Evolutionary conservation across 2,113 vertebrate species (phyloP), one percentile per base, ranked within the genome.

Genomic region (Mustelus asterias): DNA sequence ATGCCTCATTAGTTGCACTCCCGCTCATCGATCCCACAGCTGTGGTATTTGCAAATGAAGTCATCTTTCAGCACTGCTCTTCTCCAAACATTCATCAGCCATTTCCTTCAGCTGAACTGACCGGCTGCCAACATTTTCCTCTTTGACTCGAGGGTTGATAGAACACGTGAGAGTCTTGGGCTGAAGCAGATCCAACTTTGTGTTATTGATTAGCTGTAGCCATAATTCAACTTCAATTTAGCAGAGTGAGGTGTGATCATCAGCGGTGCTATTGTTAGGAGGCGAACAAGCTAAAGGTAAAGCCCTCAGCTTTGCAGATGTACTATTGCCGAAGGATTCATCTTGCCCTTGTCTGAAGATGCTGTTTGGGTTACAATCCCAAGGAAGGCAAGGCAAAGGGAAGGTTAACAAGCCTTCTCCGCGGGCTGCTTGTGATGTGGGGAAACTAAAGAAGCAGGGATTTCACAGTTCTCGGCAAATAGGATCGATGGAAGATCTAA

Each of bases 1-100:
- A 96, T 88, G 96, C 96, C 88, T 96, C 97, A 92, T 97, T 96
- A 96, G 96, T 95, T 96, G 41, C 95, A 14, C 96, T 3, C 29
- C 83, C 26, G 60, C 24, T 7, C 44, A 63, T 96, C 96, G 96
- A 76, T 96, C 44, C 90, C 97, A 96, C 97, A 96, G 97, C 96
- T 96, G 96, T 63, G 86, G 90, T 63, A 76, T 54, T 13, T 26
- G 33, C 54, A 90, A 63, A 60, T 90, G 54, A 60, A 90, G 54
- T 54, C 54, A 90, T 90, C 54, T 90, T 90, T 60, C 48, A 90
- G 26, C 16, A 29, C 58, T 90, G 29, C 13, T 90, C 86, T 89
- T 26, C 26, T 58, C 54, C 86, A 33, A 89, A 58, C 48, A 60
- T 58, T 26, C 11, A 60, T n/a, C 11, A 16, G 26, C 88, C 88